phyloP scores from a whole-genome alignment of 2,113 vertebrate genomes.

The Antigone vipio region DNA sequence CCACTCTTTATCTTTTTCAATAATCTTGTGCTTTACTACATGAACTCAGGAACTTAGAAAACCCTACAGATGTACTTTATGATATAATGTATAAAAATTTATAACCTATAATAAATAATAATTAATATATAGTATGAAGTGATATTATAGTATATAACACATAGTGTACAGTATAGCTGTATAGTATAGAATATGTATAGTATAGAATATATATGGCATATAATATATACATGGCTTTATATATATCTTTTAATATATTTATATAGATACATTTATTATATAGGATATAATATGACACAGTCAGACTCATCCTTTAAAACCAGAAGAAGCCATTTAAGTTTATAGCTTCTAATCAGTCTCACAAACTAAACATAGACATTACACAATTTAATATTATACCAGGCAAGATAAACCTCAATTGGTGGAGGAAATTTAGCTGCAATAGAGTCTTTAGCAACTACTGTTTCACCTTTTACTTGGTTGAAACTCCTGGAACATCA shows the following conservation, averaged over 20 bases:
- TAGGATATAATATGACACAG: background rate
- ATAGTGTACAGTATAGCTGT: background rate
- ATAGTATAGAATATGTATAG: background rate
- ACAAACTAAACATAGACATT: background rate
- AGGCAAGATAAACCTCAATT: background rate
- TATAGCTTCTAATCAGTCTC: background rate
- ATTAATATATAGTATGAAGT: background rate
- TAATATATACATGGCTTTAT: background rate
- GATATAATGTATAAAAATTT: background rate
- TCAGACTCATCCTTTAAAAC: background rate
- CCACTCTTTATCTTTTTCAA: background rate
- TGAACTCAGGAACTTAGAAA: background rate
- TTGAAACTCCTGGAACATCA: background rate
- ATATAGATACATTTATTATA: background rate
- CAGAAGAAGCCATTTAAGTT: background rate
- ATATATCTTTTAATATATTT: background rate
- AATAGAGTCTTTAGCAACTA: background rate
- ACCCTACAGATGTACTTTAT: background rate
- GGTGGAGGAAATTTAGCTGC: background rate
- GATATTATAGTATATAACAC: background rate
- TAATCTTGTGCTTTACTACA: background rate
- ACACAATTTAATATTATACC: background rate
- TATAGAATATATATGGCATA: background rate
- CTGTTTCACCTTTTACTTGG: background rate
- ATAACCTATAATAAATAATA: background rate